phyloP scores from a whole-genome alignment of 1,140 invertebrate species.

The Ylistrum balloti region DNA sequence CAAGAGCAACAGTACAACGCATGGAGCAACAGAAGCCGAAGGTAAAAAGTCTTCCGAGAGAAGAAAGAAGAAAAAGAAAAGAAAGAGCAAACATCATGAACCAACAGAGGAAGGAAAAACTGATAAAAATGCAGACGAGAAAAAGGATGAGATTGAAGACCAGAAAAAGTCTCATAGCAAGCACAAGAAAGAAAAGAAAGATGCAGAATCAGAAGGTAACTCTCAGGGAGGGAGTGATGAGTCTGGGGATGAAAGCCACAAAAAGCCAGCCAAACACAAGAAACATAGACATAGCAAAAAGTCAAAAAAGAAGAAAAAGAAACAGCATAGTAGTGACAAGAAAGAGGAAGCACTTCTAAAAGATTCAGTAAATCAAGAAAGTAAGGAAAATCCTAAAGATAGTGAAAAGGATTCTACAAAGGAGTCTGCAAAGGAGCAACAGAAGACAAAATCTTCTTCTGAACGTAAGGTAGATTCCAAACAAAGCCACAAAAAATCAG shows the following conservation, averaged over 20 bases:
- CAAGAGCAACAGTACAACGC: conserved; percentile 65
- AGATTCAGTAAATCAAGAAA: conserved; percentile 44
- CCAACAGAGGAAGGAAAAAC: conserved; percentile 59
- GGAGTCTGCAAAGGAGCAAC: not conserved
- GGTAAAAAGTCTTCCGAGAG: conserved; percentile 55
- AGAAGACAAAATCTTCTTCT: not conserved
- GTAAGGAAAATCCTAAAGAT: conserved; percentile 47
- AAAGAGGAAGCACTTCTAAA: conserved; percentile 47
- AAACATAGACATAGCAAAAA: conserved; percentile 63
- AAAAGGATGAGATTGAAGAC: conserved; percentile 58
- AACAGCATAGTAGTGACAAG: conserved; percentile 53
- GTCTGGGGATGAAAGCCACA: conserved; percentile 59
- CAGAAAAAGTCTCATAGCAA: conserved; percentile 60
- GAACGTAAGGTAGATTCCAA: not conserved
- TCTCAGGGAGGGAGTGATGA: conserved; percentile 59
- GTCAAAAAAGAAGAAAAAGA: conserved; percentile 63
- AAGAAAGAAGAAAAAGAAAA: conserved; percentile 65
- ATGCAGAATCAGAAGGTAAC: conserved; percentile 60
- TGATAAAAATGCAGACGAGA: conserved; percentile 53
- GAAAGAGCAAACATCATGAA: conserved; percentile 58
- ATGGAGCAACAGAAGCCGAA: conserved; percentile 48
- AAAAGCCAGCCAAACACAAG: conserved; percentile 57
- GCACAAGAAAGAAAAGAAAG: conserved; percentile 59
- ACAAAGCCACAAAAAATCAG: not conserved
- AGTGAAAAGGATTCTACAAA: not conserved